Conservation (phyloP, 1,140 invertebrate genomes). For the Anastrepha ludens region DNA sequence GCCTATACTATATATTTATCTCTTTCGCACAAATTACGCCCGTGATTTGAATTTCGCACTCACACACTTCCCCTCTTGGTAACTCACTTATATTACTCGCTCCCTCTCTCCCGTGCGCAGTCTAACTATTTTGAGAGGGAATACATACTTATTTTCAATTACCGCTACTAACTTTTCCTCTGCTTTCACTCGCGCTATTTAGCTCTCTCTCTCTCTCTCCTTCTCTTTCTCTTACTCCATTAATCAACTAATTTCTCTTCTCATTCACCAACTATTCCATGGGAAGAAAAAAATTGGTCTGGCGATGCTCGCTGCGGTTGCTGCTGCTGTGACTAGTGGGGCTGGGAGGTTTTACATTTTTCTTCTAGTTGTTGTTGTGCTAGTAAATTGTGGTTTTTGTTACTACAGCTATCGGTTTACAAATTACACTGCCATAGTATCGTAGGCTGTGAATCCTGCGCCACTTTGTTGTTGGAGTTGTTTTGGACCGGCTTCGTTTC, state of each 20-base stretch:
- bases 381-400: constrained; percentile 20
- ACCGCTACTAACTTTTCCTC: neutral
- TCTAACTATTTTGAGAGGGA: neutral
- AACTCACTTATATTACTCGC: neutral
- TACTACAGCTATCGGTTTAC: constrained; percentile 76
- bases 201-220: neutral
- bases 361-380: constrained; percentile 40
- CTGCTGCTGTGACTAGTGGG: constrained; percentile 46
- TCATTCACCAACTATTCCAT: neutral
- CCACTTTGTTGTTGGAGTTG: constrained; percentile 81
- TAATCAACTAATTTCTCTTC: neutral
- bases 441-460: constrained; percentile 95
- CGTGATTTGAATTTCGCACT: constrained; percentile 1
- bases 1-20: neutral
- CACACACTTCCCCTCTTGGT: constrained; percentile 16
- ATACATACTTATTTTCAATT: neutral
- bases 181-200: neutral
- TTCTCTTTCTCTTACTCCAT: neutral
- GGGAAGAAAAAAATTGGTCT: constrained; percentile 33
- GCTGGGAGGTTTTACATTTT: constrained; percentile 35
- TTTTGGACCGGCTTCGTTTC: constrained; percentile 90
- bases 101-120: constrained; percentile 15
- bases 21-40: constrained; percentile 47
- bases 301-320: neutral
- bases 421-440: constrained; percentile 98